Percentiles rank a stretch among this genome's conserved stretches.
Conservation (phyloP, 2,797 vertebrate species). For the Masticophis lateralis region DNA sequence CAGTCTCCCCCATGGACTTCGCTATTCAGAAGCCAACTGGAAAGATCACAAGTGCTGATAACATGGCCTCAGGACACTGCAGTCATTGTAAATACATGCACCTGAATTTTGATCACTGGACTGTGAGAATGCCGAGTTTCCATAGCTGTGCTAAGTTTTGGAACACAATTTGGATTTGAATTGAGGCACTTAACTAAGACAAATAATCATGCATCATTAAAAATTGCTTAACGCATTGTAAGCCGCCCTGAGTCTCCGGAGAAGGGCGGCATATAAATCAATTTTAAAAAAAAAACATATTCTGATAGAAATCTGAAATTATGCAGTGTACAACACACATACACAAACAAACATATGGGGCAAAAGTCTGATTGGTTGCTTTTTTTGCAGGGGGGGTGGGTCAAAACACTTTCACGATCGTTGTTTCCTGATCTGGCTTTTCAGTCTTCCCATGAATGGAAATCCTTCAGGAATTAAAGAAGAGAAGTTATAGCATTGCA, state of each 20-base stretch:
- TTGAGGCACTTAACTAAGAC: background rate
- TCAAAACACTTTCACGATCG: constrained; percentile 54
- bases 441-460: constrained; percentile 62
- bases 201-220: constrained; percentile 3
- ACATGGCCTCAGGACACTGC: background rate
- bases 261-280: too few species aligned
- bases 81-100: background rate
- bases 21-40: background rate
- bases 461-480: constrained; percentile 10
- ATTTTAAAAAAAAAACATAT: too few species aligned
- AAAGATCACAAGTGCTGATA: background rate
- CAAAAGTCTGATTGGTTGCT: constrained; percentile 62
- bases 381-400: constrained; percentile 41
- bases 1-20: background rate
- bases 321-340: constrained; percentile 40
- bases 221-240: too few species aligned
- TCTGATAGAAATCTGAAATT: constrained; percentile 38
- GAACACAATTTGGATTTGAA: background rate
- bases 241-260: too few species aligned
- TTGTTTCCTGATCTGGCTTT: constrained; percentile 60
- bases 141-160: background rate
- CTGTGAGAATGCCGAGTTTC: background rate
- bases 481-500: constrained; percentile 56
- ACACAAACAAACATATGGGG: constrained; percentile 36
- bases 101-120: background rate